Evolutionary conservation across 2,797 vertebrate species (phyloP), one percentile per base, ranked within the genome.

Genomic region (Phoebastria nigripes): DNA sequence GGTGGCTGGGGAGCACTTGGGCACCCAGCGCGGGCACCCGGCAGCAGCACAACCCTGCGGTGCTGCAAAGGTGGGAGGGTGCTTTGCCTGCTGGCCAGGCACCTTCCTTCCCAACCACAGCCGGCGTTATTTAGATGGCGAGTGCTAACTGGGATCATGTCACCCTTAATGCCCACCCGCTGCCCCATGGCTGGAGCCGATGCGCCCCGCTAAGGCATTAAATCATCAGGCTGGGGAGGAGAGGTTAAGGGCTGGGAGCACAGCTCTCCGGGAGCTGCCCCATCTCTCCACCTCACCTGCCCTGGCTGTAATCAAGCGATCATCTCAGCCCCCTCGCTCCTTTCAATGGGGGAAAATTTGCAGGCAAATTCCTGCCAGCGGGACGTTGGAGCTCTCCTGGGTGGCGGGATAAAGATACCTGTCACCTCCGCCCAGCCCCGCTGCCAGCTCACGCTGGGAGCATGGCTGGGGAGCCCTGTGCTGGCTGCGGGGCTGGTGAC

Each of bases 321-420:
- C 98, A 95, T 98, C 98, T 98, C 98, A 97, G 96, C 96, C 95
- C 88, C 83, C 97, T 98, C 97, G 96, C 94, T 97, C 93, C 63
- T 94, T 95, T 97, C 96, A 98, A 97, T 97, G 98, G 98, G 98
- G 97, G 95, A 97, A 98, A 97, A 98, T 94, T 96, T 97, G 97
- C 95, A 93, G 97, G 98, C 98, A 98, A 99, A 99, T 99, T 99
- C 98, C 97, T 97, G 98, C 97, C 98, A 99, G 98, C 96, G 93
- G 99, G 99, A 98, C 24, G 89, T 92, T 97, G 94, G 92, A 96
- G 97, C 91, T 94, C 88, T 98, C 98, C 98, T 97, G 97, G 42
- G 11, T 98, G 97, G 98, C 82, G 16, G 96, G 97, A 98, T 98
- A 97, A 99, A 99, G 98, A 98, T 97, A 98, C 98, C 98, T 98